phyloP scores from a whole-genome alignment of 2,113 vertebrate species.

The Anseranas semipalmata region DNA sequence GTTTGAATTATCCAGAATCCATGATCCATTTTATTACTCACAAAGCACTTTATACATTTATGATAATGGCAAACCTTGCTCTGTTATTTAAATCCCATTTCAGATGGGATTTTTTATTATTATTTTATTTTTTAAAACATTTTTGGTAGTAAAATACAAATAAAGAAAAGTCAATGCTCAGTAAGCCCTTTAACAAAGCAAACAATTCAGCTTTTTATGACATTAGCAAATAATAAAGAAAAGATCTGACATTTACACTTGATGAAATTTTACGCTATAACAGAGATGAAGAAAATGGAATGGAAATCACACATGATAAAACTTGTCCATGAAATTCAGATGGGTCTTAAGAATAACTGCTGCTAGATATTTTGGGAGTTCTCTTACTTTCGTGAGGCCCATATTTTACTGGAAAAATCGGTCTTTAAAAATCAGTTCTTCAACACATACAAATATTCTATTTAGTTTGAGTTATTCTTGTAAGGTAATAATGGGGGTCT shows the following conservation, averaged over 20 bases:
- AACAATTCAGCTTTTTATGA: conserved; percentile 84
- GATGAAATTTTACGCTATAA: conserved; percentile 85
- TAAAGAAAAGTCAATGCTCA: conserved; percentile 80
- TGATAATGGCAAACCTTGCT: conserved; percentile 83
- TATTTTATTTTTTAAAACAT: conserved; percentile 78
- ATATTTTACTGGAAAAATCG: conserved; percentile 7
- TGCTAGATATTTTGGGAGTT: conserved; percentile 42
- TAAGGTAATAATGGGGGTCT: neutral
- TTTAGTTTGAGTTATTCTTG: neutral
- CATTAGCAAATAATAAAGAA: conserved; percentile 86
- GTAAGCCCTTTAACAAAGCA: conserved; percentile 85
- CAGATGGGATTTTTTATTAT: conserved; percentile 75
- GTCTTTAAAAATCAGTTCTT: neutral
- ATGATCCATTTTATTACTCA: conserved; percentile 88
- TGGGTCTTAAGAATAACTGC: conserved; percentile 31
- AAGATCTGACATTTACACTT: conserved; percentile 88
- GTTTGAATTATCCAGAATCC: conserved; percentile 87
- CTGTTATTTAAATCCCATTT: conserved; percentile 86
- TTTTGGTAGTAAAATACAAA: conserved; percentile 83
- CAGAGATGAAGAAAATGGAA: conserved; percentile 81
- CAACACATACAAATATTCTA: neutral
- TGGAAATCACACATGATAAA: conserved; percentile 79
- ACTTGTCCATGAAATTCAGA: conserved; percentile 67
- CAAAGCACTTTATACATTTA: conserved; percentile 85
- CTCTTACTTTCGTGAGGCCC: neutral